A percentile compares a stretch with the other conserved stretches of the same genome.
Conservation (phyloP, 2,113 vertebrate species). For the Neotragus moschatus region DNA sequence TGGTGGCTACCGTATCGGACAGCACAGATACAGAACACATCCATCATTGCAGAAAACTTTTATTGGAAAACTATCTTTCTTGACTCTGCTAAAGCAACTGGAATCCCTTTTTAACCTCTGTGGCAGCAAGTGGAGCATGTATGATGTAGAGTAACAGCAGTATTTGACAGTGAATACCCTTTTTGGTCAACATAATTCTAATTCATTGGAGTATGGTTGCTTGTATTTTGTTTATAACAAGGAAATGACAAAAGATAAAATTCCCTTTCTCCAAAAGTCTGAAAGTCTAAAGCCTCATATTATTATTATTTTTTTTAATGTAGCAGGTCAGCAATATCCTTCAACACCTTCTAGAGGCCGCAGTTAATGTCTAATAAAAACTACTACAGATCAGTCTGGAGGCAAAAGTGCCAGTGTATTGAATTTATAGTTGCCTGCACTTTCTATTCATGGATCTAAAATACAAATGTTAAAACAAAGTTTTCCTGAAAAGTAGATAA, state of each 20-base stretch:
- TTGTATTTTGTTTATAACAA: not conserved
- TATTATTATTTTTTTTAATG: not conserved
- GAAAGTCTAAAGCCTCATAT: not conserved
- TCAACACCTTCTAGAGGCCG: not conserved
- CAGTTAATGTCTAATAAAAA: not conserved
- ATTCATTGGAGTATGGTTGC: not conserved
- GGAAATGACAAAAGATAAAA: not conserved
- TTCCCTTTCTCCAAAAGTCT: not conserved
- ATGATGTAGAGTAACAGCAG: not conserved
- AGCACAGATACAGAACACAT: not conserved
- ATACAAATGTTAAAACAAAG: not conserved
- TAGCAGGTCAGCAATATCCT: not conserved
- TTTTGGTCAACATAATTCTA: not conserved
- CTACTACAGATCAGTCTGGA: not conserved
- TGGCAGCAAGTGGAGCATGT: not conserved
- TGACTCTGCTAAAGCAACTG: not conserved
- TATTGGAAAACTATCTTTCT: not conserved
- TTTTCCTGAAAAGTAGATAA: not conserved
- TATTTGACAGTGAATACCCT: not conserved
- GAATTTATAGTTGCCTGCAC: not conserved
- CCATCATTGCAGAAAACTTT: not conserved
- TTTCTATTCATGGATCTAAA: not conserved
- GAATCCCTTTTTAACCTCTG: not conserved
- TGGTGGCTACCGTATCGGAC: not conserved
- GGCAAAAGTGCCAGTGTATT: not conserved